A percentile compares a stretch with the other conserved stretches of the same genome.
Conservation (phyloP, 2,113 vertebrate genomes). For the Ptychochromis oligacanthus region DNA sequence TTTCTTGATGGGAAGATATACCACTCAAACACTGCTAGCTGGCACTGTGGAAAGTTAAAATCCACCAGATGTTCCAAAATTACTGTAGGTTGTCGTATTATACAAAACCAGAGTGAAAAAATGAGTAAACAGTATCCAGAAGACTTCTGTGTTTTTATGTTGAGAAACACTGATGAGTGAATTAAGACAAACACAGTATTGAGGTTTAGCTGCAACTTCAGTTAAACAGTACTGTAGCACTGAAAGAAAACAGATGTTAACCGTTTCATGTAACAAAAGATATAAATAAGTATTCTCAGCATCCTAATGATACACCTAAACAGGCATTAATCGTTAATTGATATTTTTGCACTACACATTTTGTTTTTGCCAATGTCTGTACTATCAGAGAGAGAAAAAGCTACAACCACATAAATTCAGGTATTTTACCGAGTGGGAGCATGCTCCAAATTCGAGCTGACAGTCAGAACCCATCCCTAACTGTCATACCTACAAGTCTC, state of each 20-base stretch:
- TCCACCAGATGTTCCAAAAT: neutral
- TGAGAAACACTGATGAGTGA: neutral
- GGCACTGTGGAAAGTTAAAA: neutral
- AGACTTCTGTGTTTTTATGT: neutral
- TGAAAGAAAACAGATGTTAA: neutral
- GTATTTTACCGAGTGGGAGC: neutral
- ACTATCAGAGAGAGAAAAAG: neutral
- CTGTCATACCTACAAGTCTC: neutral
- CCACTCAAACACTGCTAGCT: neutral
- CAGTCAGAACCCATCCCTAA: neutral
- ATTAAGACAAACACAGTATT: neutral
- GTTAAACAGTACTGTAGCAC: neutral
- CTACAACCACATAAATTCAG: neutral
- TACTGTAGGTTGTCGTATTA: neutral
- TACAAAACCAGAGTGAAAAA: neutral
- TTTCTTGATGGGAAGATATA: neutral
- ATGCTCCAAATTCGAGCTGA: neutral
- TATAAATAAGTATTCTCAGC: too few relatives aligned
- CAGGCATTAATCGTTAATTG: neutral
- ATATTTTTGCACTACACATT: neutral
- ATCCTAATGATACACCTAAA: too few relatives aligned
- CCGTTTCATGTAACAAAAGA: neutral
- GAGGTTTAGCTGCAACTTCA: neutral
- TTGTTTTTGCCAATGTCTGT: neutral
- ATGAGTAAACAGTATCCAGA: neutral